Conservation (phyloP, 2,113 vertebrate genomes). For the Myrmecophaga tridactyla region DNA sequence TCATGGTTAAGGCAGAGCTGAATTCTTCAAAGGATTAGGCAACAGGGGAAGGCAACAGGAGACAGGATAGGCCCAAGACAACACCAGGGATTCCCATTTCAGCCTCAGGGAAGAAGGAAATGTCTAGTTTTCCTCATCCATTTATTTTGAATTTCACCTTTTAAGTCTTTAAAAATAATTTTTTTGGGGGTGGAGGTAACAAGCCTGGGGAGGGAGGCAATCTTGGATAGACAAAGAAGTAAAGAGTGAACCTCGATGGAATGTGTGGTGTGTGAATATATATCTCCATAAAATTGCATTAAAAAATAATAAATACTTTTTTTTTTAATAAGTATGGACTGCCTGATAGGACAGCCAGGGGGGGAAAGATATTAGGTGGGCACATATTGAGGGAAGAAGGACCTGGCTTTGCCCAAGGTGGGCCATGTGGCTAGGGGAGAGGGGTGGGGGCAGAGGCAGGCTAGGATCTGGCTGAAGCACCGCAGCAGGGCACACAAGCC, state of each 20-base stretch:
- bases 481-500: background rate
- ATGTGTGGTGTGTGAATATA: no score
- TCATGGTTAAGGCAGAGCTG: background rate
- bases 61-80: background rate
- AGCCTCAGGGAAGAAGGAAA: background rate
- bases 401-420: background rate
- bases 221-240: background rate
- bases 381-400: background rate
- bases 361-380: background rate
- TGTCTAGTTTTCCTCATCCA: background rate
- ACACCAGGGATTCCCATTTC: background rate
- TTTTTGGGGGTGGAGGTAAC: background rate
- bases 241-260: background rate
- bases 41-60: background rate
- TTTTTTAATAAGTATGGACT: background rate
- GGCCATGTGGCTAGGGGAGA: background rate
- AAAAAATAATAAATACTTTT: no score
- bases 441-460: background rate
- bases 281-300: no score
- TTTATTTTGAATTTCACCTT: conserved; percentile 4
- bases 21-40: background rate
- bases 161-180: background rate
- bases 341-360: background rate
- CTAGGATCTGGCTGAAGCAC: background rate
- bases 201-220: background rate